Base-by-base conservation (phyloP, 2,113 vertebrate genomes). In the Terrapene triunguis region DNA sequence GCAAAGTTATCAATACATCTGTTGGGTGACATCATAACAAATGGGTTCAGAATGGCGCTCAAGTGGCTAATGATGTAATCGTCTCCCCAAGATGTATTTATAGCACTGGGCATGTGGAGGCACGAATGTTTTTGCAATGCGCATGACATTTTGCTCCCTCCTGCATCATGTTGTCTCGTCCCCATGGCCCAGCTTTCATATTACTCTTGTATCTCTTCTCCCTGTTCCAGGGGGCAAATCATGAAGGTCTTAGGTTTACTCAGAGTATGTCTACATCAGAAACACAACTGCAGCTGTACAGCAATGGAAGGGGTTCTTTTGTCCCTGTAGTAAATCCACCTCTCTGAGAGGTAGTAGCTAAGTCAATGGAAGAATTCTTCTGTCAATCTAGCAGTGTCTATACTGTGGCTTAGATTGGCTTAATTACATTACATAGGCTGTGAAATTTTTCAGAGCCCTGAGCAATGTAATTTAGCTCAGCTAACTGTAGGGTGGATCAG, bases 1-100 rank as follows among this genome's bases (percentile, higher is more conserved):
- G 19, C 2, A 65, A 14, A 53, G 89, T 83, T 93, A 51, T 91
- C 96, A 97, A 96, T 96, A 87, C 12, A 48, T 87, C 97, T 84
- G 69, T 8, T 24, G 79, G 90, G 90, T 89, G 95, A 96, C 92
- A 47, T 80, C 95, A 38, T 88, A 95, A 96, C 81, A 72, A 96
- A 93, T 87, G 76, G 95, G 89, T 96, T 85, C 91, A 95, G 78
- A 96, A 55, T 50, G 50, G 65, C 86, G 86, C 86, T 86, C 81
- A 1, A 5, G 72, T 93, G 93, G 69, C 84, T 87, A 53, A 13
- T 32, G 92, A 85, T 29, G 0, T 86, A 81, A 57, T 51, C 69
- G 27, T 62, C 78, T 0, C 2, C 48, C 65, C 19, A 35, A 27
- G 13, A 42, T 29, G 29, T 27, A 17, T 12, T 16, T 12, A 24